Evolutionary conservation across 2,888 invertebrate genomes (phyloP).

Genomic region (Polia nebulosa): DNA sequence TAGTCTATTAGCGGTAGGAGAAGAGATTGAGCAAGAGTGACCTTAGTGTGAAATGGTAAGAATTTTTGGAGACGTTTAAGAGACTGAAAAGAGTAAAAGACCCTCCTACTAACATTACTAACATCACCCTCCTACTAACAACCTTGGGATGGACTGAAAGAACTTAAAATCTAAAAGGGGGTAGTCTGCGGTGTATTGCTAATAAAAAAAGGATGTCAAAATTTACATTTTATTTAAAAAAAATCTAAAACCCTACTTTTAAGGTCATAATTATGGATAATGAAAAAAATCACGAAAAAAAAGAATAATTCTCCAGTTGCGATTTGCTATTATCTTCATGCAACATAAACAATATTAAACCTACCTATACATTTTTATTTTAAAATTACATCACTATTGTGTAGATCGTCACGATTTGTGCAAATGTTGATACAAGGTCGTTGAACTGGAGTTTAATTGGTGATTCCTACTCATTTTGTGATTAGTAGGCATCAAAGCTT

Average conservation of each 20-base stretch:
- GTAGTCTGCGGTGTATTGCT: too few species aligned
- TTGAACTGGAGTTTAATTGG: slow-evolving; percentile 34
- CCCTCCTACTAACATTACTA: too few species aligned
- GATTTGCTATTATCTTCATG: slow-evolving; percentile 39
- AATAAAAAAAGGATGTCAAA: too few species aligned
- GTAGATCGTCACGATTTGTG: slow-evolving; percentile 19
- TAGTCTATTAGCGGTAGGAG: too few species aligned
- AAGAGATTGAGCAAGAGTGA: too few species aligned
- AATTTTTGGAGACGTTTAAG: too few species aligned
- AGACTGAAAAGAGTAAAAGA: too few species aligned
- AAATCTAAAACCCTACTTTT: slow-evolving; percentile 1
- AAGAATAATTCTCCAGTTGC: slow-evolving; percentile 15
- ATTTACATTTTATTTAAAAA: too few species aligned
- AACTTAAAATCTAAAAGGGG: too few species aligned
- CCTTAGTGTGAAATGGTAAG: too few species aligned
- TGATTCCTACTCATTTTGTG: neutral
- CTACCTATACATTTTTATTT: neutral
- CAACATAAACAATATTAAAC: slow-evolving; percentile 18
- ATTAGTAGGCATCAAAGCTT: neutral
- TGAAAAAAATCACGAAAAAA: slow-evolving; percentile 22
- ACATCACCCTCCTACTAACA: too few species aligned
- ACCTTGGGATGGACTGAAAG: too few species aligned
- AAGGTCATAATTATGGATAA: slow-evolving; percentile 14
- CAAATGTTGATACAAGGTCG: slow-evolving; percentile 28
- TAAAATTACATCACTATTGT: slow-evolving; percentile 18